These are phyloP conservation scores for Dryomyza anilis DNA, from an alignment of 2,888 invertebrate genomes.

Conservation along the genomic window DNA sequence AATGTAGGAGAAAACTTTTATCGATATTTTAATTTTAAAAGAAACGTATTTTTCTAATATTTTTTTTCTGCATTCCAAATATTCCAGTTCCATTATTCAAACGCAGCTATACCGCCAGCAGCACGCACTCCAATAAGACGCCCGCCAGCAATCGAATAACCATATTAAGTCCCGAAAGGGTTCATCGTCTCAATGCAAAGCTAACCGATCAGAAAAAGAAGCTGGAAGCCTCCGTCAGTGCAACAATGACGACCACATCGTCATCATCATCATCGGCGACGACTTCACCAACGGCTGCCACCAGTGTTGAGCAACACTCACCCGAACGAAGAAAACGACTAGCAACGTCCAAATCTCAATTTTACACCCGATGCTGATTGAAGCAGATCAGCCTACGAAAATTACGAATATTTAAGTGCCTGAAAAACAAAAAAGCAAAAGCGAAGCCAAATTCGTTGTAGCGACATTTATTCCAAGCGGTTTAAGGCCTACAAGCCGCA, in stretches of 20 bases:
- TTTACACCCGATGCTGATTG: constrained; percentile 46
- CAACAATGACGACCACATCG: constrained; percentile 14
- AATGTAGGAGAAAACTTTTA: too few species aligned
- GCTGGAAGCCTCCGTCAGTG: constrained; percentile 36
- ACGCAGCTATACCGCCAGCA: constrained; percentile 22
- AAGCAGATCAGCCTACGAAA: not conserved
- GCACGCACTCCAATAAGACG: constrained; percentile 23
- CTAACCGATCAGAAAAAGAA: constrained; percentile 54
- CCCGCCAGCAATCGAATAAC: constrained; percentile 45
- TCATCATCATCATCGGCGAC: constrained; percentile 4
- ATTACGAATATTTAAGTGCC: constrained; percentile 22
- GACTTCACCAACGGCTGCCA: not conserved
- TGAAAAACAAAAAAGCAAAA: constrained; percentile 19
- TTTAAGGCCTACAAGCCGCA: not conserved
- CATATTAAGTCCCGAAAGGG: constrained; percentile 58
- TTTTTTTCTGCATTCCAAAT: not conserved
- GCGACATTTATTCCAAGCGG: not conserved
- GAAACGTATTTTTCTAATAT: too few species aligned
- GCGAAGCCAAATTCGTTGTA: constrained; percentile 17
- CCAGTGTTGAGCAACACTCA: constrained; percentile 4
- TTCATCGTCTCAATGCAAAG: constrained; percentile 55
- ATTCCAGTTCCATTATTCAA: constrained; percentile 14
- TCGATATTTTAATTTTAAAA: too few species aligned
- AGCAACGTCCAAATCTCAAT: constrained; percentile 45
- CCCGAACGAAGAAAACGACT: constrained; percentile 46